Evolutionary conservation across 2,888 invertebrate genomes (phyloP), one percentile per base, ranked within the genome.

Genomic region (Anthophora plumipes): DNA sequence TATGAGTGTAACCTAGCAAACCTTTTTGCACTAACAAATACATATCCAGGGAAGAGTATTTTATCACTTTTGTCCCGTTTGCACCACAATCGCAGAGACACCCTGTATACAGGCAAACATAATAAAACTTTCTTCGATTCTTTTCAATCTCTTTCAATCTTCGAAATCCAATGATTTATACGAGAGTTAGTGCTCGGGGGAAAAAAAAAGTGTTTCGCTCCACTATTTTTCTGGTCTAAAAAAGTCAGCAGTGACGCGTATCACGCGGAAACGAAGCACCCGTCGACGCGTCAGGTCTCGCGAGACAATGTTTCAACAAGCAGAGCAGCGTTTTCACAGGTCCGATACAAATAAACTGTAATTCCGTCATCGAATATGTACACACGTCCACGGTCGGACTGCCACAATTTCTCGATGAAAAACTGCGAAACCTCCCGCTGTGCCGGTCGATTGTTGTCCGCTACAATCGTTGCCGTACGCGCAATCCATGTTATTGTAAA

Each of bases 361-460:
- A 69, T 48, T 59, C 46, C 25, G 48, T 60, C 69, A 31, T 37
- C 20, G 69, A 17, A n/a, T 17, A n/a, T 59, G 69, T 60, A 69
- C 50, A 48, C 50, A 41, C 12, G 37, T 41, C 20, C 22, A 9
- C 37, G 11, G 1, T 11, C 46, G 37, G 11, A 57, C 20, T 9
- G 39, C 14, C 22, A 11, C 60, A 39, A 70, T 60, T 48, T 60
- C 39, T 22, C 22, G n/a, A 25, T 41, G 48, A 60, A 70, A 70
- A 60, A 59, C 37, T 48, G 69, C 48, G 17, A 48, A 37, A 22
- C 39, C 37, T 5, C 39, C 4, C 22, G 59, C 37, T 37, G 60
- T 48, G 31, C 31, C 31, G 31, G 31, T 4, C 31, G 31, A 31
- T 31, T 31, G 31, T 39, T 48, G 69, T 48, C 39, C 22, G 46